Percentiles rank a stretch among this genome's conserved stretches.
Conservation (phyloP, 2,797 vertebrate species). For the Varecia variegata region DNA sequence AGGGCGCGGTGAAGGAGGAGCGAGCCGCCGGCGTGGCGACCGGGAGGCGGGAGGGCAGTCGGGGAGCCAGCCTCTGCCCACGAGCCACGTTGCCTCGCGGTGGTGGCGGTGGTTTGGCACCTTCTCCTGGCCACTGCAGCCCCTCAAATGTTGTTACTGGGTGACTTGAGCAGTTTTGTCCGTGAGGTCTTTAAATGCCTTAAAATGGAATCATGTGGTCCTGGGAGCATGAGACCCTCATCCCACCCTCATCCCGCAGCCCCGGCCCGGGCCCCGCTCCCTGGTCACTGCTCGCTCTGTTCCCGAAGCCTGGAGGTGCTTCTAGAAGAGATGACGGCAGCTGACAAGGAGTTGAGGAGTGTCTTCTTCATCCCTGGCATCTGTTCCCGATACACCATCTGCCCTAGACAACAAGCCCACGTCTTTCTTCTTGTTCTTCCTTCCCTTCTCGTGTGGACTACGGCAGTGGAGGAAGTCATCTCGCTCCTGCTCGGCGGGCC, state of each 20-base stretch:
- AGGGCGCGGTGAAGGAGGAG: rapidly evolving
- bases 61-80: rapidly evolving
- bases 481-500: rapidly evolving
- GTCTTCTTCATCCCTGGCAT: slow-evolving; percentile 50
- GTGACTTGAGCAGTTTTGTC: neutral
- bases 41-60: rapidly evolving
- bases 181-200: neutral
- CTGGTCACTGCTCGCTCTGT: rapidly evolving
- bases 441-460: slow-evolving; percentile 5
- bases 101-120: rapidly evolving
- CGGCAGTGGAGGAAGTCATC: neutral
- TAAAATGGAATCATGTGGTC: neutral
- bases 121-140: neutral
- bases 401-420: slow-evolving; percentile 57
- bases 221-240: neutral
- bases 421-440: slow-evolving; percentile 30
- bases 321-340: neutral
- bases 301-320: neutral
- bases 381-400: slow-evolving; percentile 59
- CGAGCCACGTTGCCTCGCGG: rapidly evolving
- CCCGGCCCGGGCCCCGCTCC: rapidly evolving
- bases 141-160: neutral
- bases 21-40: rapidly evolving
- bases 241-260: rapidly evolving
- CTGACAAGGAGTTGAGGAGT: neutral